Conservation (phyloP, 2,797 vertebrate species). For the Enteromius argenteus region DNA sequence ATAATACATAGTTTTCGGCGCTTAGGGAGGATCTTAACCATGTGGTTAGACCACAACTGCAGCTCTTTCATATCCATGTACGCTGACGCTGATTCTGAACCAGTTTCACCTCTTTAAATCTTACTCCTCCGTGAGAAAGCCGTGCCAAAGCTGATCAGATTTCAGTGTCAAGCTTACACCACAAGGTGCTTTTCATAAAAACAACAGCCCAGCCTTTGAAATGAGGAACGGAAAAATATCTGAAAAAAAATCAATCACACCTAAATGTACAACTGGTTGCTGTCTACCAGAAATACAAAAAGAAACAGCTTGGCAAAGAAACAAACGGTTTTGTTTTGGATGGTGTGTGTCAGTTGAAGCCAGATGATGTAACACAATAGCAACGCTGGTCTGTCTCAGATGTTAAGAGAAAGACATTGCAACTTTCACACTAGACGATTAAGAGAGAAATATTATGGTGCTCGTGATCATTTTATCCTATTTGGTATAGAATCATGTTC, state of each 20-base stretch:
- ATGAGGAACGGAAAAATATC: background rate
- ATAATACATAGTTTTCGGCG: background rate
- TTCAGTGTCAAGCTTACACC: background rate
- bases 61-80: conserved; percentile 3
- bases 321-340: conserved; percentile 19
- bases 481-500: background rate
- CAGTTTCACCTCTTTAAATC: conserved; percentile 4
- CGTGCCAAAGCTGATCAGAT: background rate
- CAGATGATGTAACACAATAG: conserved; percentile 59
- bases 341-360: conserved; percentile 12
- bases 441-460: background rate
- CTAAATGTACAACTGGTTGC: conserved; percentile 5
- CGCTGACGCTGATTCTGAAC: background rate
- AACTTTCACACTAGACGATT: conserved; percentile 2
- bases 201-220: background rate
- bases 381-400: conserved; percentile 28
- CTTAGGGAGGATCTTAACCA: conserved; percentile 8
- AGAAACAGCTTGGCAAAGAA: background rate
- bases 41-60: conserved; percentile 25
- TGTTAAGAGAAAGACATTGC: conserved; percentile 12
- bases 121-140: background rate
- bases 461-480: background rate
- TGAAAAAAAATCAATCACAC: background rate
- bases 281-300: background rate
- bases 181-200: background rate